Conservation (phyloP, 37 sponge, comb jelly and placozoan genomes). For the Diacarnus erythraeanus region DNA sequence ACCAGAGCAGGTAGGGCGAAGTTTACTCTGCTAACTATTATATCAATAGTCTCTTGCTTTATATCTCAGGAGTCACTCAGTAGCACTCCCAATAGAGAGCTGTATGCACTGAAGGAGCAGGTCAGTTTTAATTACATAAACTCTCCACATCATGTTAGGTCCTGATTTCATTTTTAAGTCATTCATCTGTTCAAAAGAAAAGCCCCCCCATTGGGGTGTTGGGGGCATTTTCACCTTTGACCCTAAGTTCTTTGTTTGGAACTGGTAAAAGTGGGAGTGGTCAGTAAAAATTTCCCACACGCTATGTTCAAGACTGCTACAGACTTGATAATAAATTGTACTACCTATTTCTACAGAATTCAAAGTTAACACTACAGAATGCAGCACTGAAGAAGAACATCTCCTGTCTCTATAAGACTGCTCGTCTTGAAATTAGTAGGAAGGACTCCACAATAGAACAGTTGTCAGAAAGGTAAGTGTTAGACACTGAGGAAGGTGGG, state of each 20-base stretch:
- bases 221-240: no score
- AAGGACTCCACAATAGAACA: slow-evolving; percentile 49
- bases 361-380: slow-evolving; percentile 40
- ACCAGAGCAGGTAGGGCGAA: not conserved
- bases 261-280: no score
- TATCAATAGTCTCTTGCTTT: not conserved
- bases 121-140: no score
- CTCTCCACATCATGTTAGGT: no score
- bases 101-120: slow-evolving; percentile 9
- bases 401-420: slow-evolving; percentile 85
- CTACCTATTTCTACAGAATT: not conserved
- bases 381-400: slow-evolving; percentile 77
- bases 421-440: slow-evolving; percentile 64
- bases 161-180: no score
- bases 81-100: not conserved
- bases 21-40: not conserved
- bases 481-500: no score
- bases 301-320: not conserved
- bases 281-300: not conserved
- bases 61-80: not conserved
- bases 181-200: no score
- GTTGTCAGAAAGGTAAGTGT: slow-evolving; percentile 36
- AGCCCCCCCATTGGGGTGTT: no score
- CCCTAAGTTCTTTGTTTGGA: no score
- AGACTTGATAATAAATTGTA: not conserved